Evolutionary conservation across 2,888 invertebrate genomes (phyloP).

Genomic region (Agelastica alni): DNA sequence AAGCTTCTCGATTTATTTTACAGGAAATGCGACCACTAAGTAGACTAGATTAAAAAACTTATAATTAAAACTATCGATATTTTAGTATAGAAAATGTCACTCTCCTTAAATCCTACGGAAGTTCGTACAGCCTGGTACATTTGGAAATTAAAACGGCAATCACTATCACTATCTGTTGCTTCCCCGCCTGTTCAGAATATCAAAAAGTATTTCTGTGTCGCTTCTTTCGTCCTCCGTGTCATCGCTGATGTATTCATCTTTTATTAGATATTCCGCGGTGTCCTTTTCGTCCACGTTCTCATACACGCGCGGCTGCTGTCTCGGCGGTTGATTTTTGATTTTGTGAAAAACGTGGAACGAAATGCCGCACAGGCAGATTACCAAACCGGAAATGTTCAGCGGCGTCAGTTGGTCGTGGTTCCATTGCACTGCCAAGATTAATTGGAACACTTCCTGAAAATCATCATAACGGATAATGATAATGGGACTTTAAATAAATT

Average conservation of each 20-base stretch:
- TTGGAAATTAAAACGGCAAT: too few relatives aligned
- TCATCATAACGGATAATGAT: slow-evolving; percentile 20
- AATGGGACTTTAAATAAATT: too few relatives aligned
- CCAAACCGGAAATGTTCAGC: slow-evolving; percentile 83
- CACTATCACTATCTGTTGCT: slow-evolving; percentile 37
- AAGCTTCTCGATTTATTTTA: too few relatives aligned
- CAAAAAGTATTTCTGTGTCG: slow-evolving; percentile 59
- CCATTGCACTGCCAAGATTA: slow-evolving; percentile 84
- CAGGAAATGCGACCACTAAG: too few relatives aligned
- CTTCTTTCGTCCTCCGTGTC: slow-evolving; percentile 54
- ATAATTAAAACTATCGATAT: too few relatives aligned
- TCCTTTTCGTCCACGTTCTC: slow-evolving; percentile 44
- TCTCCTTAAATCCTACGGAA: too few relatives aligned
- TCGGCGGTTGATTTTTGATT: slow-evolving; percentile 44
- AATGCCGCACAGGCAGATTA: slow-evolving; percentile 88
- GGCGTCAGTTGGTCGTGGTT: slow-evolving; percentile 84
- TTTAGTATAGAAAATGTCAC: too few relatives aligned
- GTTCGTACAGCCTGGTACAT: too few relatives aligned
- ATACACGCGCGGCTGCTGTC: slow-evolving; percentile 36
- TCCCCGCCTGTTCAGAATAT: slow-evolving; percentile 56
- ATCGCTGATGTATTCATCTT: slow-evolving; percentile 35
- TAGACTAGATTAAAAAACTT: too few relatives aligned
- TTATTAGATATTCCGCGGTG: slow-evolving; percentile 50
- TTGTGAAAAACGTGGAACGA: slow-evolving; percentile 81
- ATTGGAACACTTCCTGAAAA: slow-evolving; percentile 87